phyloP scores from a whole-genome alignment of 2,888 invertebrate genomes.

The Drosophila paramelanica region DNA sequence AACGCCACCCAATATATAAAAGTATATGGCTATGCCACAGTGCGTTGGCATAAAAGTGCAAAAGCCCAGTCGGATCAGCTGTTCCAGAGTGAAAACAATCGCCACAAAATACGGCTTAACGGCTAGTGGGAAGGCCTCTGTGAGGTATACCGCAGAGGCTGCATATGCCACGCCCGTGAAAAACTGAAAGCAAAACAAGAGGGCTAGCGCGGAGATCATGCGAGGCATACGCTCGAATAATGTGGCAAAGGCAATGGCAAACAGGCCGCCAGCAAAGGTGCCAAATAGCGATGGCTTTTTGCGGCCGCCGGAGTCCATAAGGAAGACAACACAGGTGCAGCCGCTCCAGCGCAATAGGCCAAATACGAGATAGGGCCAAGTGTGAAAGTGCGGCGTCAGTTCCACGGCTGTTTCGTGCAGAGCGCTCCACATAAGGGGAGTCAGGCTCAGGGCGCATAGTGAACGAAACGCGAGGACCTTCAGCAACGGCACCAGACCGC shows the following conservation, averaged over 20 bases:
- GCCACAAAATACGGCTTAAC: constrained; percentile 75
- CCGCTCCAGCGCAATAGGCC: constrained; percentile 70
- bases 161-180: constrained; percentile 71
- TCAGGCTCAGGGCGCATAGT: constrained; percentile 67
- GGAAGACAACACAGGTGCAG: constrained; percentile 49
- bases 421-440: constrained; percentile 59
- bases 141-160: constrained; percentile 77
- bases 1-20: constrained; percentile 61
- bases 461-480: constrained; percentile 72
- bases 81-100: constrained; percentile 62
- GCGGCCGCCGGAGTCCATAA: constrained; percentile 75
- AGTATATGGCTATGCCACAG: constrained; percentile 53
- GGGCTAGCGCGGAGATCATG: constrained; percentile 55
- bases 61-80: constrained; percentile 64
- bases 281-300: constrained; percentile 69
- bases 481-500: constrained; percentile 65
- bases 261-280: constrained; percentile 56
- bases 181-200: constrained; percentile 68
- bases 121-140: constrained; percentile 80
- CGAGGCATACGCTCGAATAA: constrained; percentile 37
- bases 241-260: constrained; percentile 69
- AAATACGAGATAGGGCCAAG: constrained; percentile 65
- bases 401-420: constrained; percentile 35
- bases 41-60: constrained; percentile 34
- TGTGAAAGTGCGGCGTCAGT: constrained; percentile 32